Evolutionary conservation across 2,113 vertebrate genomes (phyloP).

Genomic region (Oceanodroma tethys): DNA sequence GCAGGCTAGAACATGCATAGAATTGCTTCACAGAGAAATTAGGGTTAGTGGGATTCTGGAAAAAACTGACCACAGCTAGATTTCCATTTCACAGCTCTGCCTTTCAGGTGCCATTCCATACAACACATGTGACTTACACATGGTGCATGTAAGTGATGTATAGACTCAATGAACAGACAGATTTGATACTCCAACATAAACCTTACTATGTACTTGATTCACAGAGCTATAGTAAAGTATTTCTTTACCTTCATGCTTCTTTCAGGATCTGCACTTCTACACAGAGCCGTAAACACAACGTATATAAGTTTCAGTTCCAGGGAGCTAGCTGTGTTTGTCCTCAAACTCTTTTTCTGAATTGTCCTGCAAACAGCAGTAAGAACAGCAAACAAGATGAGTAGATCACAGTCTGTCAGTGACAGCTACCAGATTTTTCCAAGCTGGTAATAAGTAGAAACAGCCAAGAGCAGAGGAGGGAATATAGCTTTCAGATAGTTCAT

Average conservation of each 20-base stretch:
- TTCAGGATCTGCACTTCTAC: neutral
- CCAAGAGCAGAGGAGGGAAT: neutral
- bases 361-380: neutral
- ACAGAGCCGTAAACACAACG: neutral
- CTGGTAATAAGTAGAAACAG: neutral
- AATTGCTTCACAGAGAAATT: slow-evolving; percentile 2
- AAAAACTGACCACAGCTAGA: neutral
- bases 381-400: neutral
- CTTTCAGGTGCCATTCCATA: neutral
- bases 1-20: neutral
- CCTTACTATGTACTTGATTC: neutral
- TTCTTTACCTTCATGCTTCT: neutral
- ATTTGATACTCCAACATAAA: neutral
- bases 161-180: neutral
- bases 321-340: neutral
- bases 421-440: neutral
- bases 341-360: neutral
- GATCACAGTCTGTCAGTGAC: neutral
- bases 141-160: neutral
- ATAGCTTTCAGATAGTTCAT: neutral
- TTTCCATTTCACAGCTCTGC: neutral
- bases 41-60: neutral
- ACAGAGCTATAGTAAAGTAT: neutral
- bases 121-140: neutral
- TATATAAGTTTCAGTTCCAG: neutral